phyloP scores from a whole-genome alignment of 2,113 vertebrate species.

The Paralichthys olivaceus region DNA sequence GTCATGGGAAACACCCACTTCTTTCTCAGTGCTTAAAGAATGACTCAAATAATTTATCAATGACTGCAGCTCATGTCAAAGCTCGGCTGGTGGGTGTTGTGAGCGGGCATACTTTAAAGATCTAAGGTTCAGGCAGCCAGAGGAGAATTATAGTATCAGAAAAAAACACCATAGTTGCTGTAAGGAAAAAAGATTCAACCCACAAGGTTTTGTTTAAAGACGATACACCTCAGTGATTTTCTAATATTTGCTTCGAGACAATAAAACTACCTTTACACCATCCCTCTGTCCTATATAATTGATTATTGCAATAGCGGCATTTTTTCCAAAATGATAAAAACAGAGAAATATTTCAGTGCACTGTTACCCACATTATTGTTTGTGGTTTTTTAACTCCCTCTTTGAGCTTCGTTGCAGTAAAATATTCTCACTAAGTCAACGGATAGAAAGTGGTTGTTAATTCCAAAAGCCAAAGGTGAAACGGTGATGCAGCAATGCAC shows the following conservation, averaged over 20 bases:
- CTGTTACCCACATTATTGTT: neutral
- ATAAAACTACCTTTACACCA: neutral
- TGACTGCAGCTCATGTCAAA: slow-evolving; percentile 25
- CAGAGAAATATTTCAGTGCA: slow-evolving; percentile 6
- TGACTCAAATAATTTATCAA: slow-evolving; percentile 59
- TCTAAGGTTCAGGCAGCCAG: slow-evolving; percentile 7
- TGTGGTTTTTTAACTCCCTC: neutral
- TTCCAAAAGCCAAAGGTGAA: slow-evolving; percentile 21
- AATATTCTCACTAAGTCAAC: no score
- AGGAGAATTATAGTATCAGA: neutral
- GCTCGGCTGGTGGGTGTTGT: slow-evolving; percentile 2
- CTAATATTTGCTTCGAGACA: neutral
- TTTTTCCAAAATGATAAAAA: slow-evolving; percentile 9
- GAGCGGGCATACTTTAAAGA: slow-evolving; percentile 35
- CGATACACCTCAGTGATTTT: slow-evolving; percentile 7
- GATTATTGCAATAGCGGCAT: neutral
- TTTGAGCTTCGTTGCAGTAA: no score
- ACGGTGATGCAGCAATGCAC: neutral
- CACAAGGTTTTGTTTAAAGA: neutral
- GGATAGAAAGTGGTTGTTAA: neutral
- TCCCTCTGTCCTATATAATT: neutral
- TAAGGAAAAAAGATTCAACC: neutral
- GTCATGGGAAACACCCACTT: slow-evolving; percentile 20
- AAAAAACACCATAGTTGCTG: neutral
- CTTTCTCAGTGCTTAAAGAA: slow-evolving; percentile 35